phyloP scores from a whole-genome alignment of 2,797 vertebrate species.

The Lagocephalus sceleratus region DNA sequence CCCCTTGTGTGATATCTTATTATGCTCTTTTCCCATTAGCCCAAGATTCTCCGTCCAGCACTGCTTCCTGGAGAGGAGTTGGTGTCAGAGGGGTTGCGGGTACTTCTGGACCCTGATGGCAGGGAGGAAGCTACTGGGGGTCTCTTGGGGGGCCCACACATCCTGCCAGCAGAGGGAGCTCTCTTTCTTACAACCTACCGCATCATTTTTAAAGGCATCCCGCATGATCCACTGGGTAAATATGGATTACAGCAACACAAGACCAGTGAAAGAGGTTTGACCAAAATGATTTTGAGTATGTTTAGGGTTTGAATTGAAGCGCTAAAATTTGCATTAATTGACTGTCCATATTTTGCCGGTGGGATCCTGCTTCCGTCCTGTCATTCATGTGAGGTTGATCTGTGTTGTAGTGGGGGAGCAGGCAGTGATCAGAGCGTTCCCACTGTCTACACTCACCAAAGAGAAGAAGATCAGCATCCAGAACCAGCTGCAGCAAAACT shows the following conservation, averaged over 20 bases:
- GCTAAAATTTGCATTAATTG: background rate
- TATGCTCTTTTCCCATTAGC: slow-evolving; percentile 69
- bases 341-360: too few relatives aligned
- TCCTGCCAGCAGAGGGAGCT: slow-evolving; percentile 97
- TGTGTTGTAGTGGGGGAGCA: slow-evolving; percentile 89
- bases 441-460: slow-evolving; percentile 91
- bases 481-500: slow-evolving; percentile 94
- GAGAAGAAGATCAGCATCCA: slow-evolving; percentile 98
- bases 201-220: slow-evolving; percentile 95
- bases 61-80: slow-evolving; percentile 95
- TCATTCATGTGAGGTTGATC: slow-evolving; percentile 1
- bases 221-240: slow-evolving; percentile 93
- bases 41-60: slow-evolving; percentile 92
- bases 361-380: background rate
- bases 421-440: slow-evolving; percentile 91
- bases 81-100: slow-evolving; percentile 91
- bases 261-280: too few relatives aligned
- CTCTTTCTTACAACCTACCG: slow-evolving; percentile 97
- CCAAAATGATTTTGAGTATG: background rate
- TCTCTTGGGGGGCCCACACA: slow-evolving; percentile 91
- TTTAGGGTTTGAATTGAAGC: background rate
- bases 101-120: slow-evolving; percentile 92
- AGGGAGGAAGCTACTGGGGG: slow-evolving; percentile 95
- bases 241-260: slow-evolving; percentile 1
- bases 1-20: slow-evolving; percentile 8